Evolutionary conservation across 2,888 invertebrate species (phyloP), one percentile per base, ranked within the genome.

Genomic region (Petrolisthes cinctipes): DNA sequence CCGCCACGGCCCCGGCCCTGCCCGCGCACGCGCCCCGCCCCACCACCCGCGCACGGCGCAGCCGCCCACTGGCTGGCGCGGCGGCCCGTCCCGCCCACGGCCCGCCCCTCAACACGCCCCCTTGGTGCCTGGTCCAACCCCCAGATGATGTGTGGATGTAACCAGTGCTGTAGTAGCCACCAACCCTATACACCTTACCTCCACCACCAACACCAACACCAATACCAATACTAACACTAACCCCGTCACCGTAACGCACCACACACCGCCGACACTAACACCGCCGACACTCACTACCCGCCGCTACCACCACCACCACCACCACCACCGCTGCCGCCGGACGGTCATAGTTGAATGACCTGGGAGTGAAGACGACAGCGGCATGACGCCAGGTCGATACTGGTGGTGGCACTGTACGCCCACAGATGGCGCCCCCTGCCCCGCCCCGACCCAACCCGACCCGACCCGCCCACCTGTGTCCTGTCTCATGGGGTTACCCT

Each of bases 341-440:
- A 71, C 71, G 86, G 86, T 86, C 83, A 86, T 56, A 79, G 86
- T 82, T 83, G 83, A 86, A 86, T 86, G 86, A 86, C 86, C 86
- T 81, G 71, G 54, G 68, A 83, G 80, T 66, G 78, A 86, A 79
- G 86, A 86, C 79, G 54, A 17, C 83, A 83, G 86, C 78, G 83
- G 83, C 83, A 86, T 83, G 79, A 14, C 82, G 81, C 23, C 82
- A 76, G 75, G 81, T 82, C 76, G 81, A 82, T 75, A 82, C 75
- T 76, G 82, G 23, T 86, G 82, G 86, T 86, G 61, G 82, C 78
- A 79, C 66, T 61, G 57, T 66, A 17, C 23, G 79, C 83, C 79
- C 75, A 86, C 86, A 86, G 86, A 86, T 86, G 86, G 86, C 86
- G 86, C 82, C 73, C 5, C 73, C 82, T 54, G 73, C 56, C 54